phyloP scores from a whole-genome alignment of 1,140 invertebrate species.

The Caenorhabditis remanei region DNA sequence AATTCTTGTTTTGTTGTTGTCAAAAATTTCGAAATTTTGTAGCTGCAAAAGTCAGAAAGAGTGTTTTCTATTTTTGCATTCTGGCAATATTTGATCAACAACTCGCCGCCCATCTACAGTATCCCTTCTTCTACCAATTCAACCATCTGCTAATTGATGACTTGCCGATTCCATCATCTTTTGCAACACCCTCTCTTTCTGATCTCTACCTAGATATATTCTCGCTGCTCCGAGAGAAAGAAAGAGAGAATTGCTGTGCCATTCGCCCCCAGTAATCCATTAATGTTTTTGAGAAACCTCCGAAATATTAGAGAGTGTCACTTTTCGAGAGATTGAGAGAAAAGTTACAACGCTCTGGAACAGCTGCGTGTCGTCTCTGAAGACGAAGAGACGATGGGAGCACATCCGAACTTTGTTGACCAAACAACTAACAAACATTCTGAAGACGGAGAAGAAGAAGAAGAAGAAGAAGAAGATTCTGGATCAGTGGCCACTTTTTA shows the following conservation, averaged over 20 bases:
- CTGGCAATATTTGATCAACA: no score
- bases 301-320: not conserved
- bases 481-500: not conserved
- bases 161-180: not conserved
- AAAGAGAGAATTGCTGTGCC: not conserved
- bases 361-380: slow-evolving; percentile 11
- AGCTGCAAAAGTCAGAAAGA: no score
- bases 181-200: not conserved
- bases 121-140: no score
- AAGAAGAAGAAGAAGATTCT: no score
- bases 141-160: no score
- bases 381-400: not conserved
- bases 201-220: not conserved
- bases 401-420: slow-evolving; percentile 40
- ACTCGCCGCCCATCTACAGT: no score
- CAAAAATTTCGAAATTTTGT: no score
- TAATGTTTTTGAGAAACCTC: slow-evolving; percentile 19
- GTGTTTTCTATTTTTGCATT: no score
- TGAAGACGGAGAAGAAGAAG: no score
- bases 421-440: slow-evolving; percentile 47
- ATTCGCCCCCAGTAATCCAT: slow-evolving; percentile 34
- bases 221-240: not conserved
- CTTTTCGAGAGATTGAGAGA: not conserved
- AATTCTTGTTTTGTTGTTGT: no score
- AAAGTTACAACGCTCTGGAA: slow-evolving; percentile 41